Conservation (phyloP, 2,113 vertebrate species). For the Anthoscopus minutus region DNA sequence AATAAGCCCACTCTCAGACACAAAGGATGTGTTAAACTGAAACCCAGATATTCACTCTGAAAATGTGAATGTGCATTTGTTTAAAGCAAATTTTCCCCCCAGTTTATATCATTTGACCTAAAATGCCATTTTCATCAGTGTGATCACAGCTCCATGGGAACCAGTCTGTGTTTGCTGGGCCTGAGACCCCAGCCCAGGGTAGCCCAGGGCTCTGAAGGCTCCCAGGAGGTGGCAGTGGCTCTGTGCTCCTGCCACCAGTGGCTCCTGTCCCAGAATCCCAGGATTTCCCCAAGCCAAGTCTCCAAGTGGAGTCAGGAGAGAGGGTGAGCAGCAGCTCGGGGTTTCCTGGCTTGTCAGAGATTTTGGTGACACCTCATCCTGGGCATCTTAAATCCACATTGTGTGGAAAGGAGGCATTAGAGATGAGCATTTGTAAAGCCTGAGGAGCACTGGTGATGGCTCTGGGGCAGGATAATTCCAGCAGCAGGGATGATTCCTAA, state of each 20-base stretch:
- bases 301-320: neutral
- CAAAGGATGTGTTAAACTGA: neutral
- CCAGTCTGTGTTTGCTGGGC: neutral
- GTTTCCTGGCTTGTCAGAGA: neutral
- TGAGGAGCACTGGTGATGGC: fast-evolving
- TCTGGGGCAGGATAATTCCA: neutral
- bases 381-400: neutral
- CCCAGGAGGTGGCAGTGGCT: neutral
- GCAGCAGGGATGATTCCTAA: fast-evolving
- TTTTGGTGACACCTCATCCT: neutral
- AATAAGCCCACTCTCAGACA: neutral
- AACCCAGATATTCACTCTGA: neutral
- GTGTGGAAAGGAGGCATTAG: neutral
- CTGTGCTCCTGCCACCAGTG: neutral
- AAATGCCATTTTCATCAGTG: fast-evolving
- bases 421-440: fast-evolving
- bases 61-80: neutral
- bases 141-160: neutral
- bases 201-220: neutral
- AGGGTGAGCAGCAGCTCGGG: neutral
- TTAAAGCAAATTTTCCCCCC: neutral
- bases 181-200: fast-evolving
- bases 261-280: neutral
- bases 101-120: neutral
- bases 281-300: neutral